phyloP scores from a whole-genome alignment of 2,888 invertebrate genomes.

The Neoitamus cyanurus region DNA sequence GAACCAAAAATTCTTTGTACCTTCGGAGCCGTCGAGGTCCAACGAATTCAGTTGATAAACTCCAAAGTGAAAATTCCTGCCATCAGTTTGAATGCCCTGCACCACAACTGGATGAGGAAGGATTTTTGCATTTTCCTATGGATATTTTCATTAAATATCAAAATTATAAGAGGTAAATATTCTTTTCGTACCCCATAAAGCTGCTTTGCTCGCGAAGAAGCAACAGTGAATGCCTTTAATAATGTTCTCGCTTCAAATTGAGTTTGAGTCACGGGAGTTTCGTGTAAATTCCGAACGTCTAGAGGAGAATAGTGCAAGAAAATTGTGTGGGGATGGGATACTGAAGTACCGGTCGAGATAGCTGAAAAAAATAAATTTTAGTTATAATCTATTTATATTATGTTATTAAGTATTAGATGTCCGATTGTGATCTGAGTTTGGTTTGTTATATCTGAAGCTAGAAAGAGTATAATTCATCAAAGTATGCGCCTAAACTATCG shows the following conservation, averaged over 20 bases:
- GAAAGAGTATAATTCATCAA: no score
- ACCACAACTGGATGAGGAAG: conserved; percentile 82
- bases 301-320: conserved; percentile 76
- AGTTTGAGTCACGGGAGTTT: conserved; percentile 73
- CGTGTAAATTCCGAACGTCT: conserved; percentile 76
- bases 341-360: conserved; percentile 57
- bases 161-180: not conserved
- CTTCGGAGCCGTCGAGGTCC: conserved; percentile 71
- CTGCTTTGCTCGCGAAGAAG: conserved; percentile 80
- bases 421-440: no score
- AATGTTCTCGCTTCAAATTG: conserved; percentile 79
- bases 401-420: no score
- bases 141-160: conserved; percentile 54
- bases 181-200: conserved; percentile 75
- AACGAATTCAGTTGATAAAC: conserved; percentile 87
- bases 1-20: conserved; percentile 84
- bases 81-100: conserved; percentile 86
- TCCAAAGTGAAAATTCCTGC: conserved; percentile 81
- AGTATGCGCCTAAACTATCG: no score
- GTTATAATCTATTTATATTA: no score
- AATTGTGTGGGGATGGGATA: conserved; percentile 79
- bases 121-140: conserved; percentile 71
- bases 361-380: conserved; percentile 50
- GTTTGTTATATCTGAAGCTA: no score
- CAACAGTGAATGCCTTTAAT: conserved; percentile 79